Base-by-base conservation (phyloP, 2,797 vertebrate genomes). In the Sarcoramphus papa region DNA sequence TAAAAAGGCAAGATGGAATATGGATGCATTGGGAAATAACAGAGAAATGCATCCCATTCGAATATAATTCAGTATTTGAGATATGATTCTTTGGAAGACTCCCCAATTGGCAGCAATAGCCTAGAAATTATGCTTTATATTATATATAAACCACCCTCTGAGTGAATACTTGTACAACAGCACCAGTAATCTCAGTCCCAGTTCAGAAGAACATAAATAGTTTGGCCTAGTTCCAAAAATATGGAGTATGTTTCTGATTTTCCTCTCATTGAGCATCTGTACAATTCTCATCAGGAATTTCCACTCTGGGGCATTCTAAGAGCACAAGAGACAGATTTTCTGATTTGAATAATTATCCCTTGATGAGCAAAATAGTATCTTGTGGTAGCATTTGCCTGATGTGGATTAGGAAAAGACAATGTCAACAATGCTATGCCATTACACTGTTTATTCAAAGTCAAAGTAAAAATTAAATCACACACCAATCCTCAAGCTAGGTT, bases 1-100 rank as follows among this genome's bases (percentile, higher is more conserved):
- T 97, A 97, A 97, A 97, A 94, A 78, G 75, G 86, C 87, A 94
- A 95, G 73, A 91, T 56, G 69, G 95, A 95, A 93, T 85, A 95
- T 96, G 78, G 68, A 81, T 94, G 88, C 63, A 90, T 81, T 95
- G 94, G 96, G 96, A 96, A 96, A 97, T 95, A 91, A 94, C 81
- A 92, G 65, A 84, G 85, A 91, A 93, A 92, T 83, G 50, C 37
- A 88, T 93, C 69, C 57, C 90, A 93, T 97, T 96, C 84, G 97
- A 81, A 88, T 60, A 70, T 62, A 95, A 93, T 95, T 96, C 86
- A 72, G 81, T 81, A 75, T 94, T 85, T 91, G 72, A 93, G 86
- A 93, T 40, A 80, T 82, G 83, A 95, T 90, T 97, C 93, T 92
- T 91, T 95, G 91, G 93, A 94, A 93, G 65, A 72, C 47, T 97